These are phyloP conservation scores for Rotaria macrura DNA, from an alignment of 2,888 invertebrate species.

Conservation along the genomic window DNA sequence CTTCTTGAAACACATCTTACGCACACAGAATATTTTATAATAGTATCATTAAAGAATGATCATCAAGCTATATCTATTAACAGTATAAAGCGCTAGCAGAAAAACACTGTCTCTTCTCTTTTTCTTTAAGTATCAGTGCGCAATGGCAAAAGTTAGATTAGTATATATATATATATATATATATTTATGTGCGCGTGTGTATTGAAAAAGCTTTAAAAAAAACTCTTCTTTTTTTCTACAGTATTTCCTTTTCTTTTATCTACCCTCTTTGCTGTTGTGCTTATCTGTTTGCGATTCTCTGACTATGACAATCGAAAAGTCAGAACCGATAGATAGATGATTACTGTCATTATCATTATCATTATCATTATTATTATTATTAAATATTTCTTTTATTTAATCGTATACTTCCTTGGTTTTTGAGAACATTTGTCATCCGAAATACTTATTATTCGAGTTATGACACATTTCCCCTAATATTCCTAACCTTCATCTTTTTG, in stretches of 20 bases:
- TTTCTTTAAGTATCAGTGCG: background rate
- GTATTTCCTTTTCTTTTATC: background rate
- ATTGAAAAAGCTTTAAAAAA: background rate
- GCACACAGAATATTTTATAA: background rate
- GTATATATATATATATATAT: too few relatives aligned
- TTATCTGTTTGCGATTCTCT: background rate
- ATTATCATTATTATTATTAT: too few relatives aligned
- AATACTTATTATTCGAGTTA: background rate
- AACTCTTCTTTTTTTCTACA: background rate
- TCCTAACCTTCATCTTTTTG: background rate
- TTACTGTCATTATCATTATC: background rate
- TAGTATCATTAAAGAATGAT: constrained; percentile 9
- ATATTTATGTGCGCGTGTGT: too few relatives aligned
- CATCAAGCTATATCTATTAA: background rate
- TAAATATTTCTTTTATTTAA: background rate
- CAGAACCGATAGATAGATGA: background rate
- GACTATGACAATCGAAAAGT: background rate
- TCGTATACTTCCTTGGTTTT: background rate
- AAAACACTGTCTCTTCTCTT: background rate
- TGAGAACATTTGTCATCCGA: background rate
- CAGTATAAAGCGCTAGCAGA: background rate
- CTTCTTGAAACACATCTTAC: background rate
- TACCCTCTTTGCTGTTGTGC: background rate
- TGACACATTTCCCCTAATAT: background rate
- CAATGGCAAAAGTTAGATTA: background rate